Evolutionary conservation across 2,113 vertebrate species (phyloP), one percentile per base, ranked within the genome.

Genomic region (Eurypyga helias): DNA sequence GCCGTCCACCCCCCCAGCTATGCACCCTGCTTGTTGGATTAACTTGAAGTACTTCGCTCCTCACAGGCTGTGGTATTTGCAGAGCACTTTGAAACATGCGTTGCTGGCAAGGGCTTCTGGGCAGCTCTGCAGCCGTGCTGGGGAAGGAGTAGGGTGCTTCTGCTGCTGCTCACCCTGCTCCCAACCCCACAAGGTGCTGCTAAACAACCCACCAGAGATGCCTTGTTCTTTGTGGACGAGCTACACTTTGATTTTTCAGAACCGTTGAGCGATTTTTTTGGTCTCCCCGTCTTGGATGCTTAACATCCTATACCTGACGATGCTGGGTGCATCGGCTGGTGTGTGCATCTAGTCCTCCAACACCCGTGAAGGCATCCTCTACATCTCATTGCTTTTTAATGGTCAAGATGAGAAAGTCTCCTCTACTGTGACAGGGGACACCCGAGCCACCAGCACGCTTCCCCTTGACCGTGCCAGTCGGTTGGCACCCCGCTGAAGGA

Each of bases 1-100:
- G 65, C 55, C 51, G 5, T 8, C 28, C 23, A 0, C 19, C 38
- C 57, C 15, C 6, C 5, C 6, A 0, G 3, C 46, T 21, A 1
- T 8, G 4, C 24, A 8, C 18, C 5, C 29, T n/a, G 10, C 13
- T 33, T 51, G 23, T 29, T 60, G 28, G 21, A 31, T 24, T 6
- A 13, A 8, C 3, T 20, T 26, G 31, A 31, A 3, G 1, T 2
- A 8, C 17, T 94, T n/a, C 34, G 21, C 36, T 76, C 36, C n/a
- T 46, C 15, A 2, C 0, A 2, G 73, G n/a, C n/a, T 66, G 38
- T 19, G 57, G 5, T 31, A 38, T 31, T 61, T 33, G 77, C 46
- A 21, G 45, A 83, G 70, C 18, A 4, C 46, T 71, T 24, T 17
- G 23, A 60, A 41, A 13, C 8, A 1, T 2, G 43, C 1, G 1